Conservation (phyloP, 2,797 vertebrate genomes). For the Sarcoramphus papa region DNA sequence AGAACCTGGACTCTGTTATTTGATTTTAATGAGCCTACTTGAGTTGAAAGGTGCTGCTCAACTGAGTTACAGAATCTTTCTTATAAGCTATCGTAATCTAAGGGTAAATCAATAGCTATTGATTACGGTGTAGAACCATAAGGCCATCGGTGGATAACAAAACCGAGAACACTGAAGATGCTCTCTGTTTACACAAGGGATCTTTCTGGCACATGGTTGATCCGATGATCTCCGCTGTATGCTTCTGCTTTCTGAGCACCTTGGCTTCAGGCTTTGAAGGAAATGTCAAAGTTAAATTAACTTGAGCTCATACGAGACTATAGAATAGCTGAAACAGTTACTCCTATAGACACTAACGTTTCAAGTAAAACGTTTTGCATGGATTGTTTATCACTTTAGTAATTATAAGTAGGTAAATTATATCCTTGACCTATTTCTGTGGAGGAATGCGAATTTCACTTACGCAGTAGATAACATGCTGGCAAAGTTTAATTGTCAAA, state of each 20-base stretch:
- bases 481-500: not conserved
- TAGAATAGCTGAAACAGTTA: not conserved
- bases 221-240: not conserved
- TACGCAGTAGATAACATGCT: rapidly evolving
- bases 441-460: not conserved
- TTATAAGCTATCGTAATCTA: not conserved
- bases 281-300: not conserved
- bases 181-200: not conserved
- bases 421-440: not conserved
- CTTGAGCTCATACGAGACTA: not conserved
- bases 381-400: not conserved
- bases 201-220: not conserved
- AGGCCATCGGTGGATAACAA: not conserved
- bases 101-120: not conserved
- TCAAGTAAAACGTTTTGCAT: not conserved
- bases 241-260: not conserved
- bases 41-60: not conserved
- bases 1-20: not conserved
- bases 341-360: not conserved
- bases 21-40: not conserved
- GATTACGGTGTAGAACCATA: not conserved
- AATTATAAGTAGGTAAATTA: not conserved
- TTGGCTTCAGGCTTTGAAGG: not conserved
- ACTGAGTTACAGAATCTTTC: not conserved
- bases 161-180: not conserved